phyloP scores from a whole-genome alignment of 2,113 vertebrate species.

The Bujurquina vittata region DNA sequence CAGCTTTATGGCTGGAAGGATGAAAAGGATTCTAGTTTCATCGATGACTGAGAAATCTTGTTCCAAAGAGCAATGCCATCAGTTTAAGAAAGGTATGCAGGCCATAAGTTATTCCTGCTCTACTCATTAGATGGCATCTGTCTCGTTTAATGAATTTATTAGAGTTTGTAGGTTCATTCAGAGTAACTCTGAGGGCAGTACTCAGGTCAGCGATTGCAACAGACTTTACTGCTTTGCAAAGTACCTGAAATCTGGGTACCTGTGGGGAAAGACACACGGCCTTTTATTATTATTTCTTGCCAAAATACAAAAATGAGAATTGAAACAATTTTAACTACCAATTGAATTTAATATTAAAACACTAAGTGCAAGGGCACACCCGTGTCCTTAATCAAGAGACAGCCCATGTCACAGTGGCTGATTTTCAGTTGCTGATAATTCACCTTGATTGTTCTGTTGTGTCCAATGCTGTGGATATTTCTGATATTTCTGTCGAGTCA shows the following conservation, averaged over 20 bases:
- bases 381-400: not conserved
- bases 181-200: not conserved
- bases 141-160: not conserved
- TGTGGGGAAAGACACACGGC: not conserved
- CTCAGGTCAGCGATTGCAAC: not conserved
- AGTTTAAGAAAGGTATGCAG: not conserved
- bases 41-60: constrained; percentile 32
- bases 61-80: not conserved
- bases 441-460: no score
- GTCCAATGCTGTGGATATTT: not conserved
- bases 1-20: constrained; percentile 10
- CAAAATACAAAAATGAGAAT: not conserved
- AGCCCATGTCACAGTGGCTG: not conserved
- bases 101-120: not conserved
- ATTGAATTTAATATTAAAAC: not conserved
- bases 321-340: not conserved
- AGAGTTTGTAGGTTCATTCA: not conserved
- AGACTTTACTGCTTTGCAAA: not conserved
- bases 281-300: not conserved
- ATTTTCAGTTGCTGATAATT: no score
- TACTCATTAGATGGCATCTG: not conserved
- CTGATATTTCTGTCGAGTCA: not conserved
- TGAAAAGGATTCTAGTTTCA: constrained; percentile 1
- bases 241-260: not conserved
- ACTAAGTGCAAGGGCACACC: not conserved